A percentile compares a stretch with the other conserved stretches of the same genome.
These are phyloP conservation scores for Gastracanthus pulcherrimus DNA, from an alignment of 2,888 invertebrate species.

Conservation along the genomic window DNA sequence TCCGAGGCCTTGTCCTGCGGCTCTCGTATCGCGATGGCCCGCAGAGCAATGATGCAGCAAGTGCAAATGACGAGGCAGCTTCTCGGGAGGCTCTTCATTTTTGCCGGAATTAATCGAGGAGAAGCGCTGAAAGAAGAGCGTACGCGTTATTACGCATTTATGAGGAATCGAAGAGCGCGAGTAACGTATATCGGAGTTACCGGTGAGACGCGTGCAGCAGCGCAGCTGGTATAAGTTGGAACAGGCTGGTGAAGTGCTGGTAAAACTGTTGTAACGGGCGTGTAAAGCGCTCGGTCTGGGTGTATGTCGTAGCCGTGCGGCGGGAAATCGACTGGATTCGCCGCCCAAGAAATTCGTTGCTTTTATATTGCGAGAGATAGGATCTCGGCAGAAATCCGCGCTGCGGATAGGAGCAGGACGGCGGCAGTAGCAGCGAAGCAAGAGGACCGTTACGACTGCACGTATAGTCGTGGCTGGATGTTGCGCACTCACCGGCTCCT, in stretches of 20 bases:
- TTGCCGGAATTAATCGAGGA: background rate
- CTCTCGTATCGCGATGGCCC: background rate
- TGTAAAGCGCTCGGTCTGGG: too few species aligned
- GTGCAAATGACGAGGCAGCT: conserved; percentile 25
- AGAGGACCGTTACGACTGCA: conserved; percentile 25
- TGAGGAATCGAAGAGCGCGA: too few species aligned
- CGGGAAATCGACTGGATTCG: conserved; percentile 32
- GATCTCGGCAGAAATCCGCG: too few species aligned
- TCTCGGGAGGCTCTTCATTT: background rate
- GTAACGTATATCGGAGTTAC: background rate
- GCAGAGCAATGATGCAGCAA: conserved; percentile 26
- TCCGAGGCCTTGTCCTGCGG: background rate
- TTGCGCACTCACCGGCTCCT: conserved; percentile 12
- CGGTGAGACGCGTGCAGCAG: too few species aligned
- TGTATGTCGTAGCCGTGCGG: background rate
- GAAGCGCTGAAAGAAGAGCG: too few species aligned
- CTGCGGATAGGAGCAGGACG: background rate
- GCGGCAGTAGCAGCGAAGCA: background rate
- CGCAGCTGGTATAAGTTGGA: too few species aligned
- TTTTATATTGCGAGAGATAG: conserved; percentile 55
- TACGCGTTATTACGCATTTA: too few species aligned
- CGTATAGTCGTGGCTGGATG: conserved; percentile 22
- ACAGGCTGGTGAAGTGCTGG: too few species aligned
- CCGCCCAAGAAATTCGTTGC: conserved; percentile 30
- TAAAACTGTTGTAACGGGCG: background rate